These are phyloP conservation scores for Junonia oenone DNA, from an alignment of 2,888 invertebrate genomes.

Conservation along the genomic window DNA sequence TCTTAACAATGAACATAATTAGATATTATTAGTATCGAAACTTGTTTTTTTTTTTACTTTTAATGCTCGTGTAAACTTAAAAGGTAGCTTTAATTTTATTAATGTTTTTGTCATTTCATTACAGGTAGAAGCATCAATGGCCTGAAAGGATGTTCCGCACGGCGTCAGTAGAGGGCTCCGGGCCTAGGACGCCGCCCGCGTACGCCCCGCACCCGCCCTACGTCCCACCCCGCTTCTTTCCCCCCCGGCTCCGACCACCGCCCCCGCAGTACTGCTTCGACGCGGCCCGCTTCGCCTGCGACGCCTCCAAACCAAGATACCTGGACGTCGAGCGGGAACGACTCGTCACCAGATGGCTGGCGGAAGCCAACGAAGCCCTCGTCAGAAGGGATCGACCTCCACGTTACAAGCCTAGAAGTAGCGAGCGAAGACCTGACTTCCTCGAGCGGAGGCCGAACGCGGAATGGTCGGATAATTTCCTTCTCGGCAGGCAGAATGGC, in stretches of 20 bases:
- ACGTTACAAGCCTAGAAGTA: conserved; percentile 67
- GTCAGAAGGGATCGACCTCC: conserved; percentile 68
- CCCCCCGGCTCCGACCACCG: conserved; percentile 66
- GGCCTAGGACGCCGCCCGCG: conserved; percentile 73
- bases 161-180: conserved; percentile 76
- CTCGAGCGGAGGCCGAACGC: conserved; percentile 56
- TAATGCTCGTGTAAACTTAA: too few relatives aligned
- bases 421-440: conserved; percentile 71
- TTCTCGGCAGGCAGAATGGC: conserved; percentile 60
- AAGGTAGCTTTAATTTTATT: too few relatives aligned
- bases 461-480: conserved; percentile 71
- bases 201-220: conserved; percentile 70
- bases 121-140: conserved; percentile 64
- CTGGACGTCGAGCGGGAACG: conserved; percentile 71
- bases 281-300: conserved; percentile 74
- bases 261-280: conserved; percentile 77
- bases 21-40: too few relatives aligned
- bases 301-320: conserved; percentile 71
- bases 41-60: too few relatives aligned
- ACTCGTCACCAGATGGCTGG: conserved; percentile 71
- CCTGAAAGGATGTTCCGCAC: conserved; percentile 72
- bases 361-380: conserved; percentile 72
- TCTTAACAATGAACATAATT: too few relatives aligned
- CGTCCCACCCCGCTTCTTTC: conserved; percentile 69
- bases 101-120: conserved; percentile 36